phyloP scores from a whole-genome alignment of 2,113 vertebrate species.

The Semnopithecus entellus region DNA sequence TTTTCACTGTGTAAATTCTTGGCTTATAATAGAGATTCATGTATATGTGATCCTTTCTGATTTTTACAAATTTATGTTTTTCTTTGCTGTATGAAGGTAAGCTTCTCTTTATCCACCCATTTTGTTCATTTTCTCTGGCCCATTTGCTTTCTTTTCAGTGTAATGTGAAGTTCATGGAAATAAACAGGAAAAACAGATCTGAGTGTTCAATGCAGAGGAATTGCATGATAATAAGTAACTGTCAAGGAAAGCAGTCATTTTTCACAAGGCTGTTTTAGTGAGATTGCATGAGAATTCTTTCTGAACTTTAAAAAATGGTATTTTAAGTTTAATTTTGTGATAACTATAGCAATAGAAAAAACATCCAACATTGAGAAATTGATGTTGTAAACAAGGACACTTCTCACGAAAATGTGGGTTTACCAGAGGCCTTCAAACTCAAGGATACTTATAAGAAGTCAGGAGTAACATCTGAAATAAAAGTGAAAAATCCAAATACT shows the following conservation, averaged over 20 bases:
- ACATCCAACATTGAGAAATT: neutral
- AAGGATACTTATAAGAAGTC: neutral
- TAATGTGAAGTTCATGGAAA: neutral
- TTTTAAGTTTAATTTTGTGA: neutral
- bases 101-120: neutral
- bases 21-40: neutral
- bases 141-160: neutral
- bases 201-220: neutral
- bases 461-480: neutral
- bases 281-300: slow-evolving; percentile 24
- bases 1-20: neutral
- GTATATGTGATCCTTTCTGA: neutral
- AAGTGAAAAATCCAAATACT: neutral
- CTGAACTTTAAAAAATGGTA: neutral
- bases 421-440: neutral
- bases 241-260: neutral
- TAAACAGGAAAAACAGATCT: neutral
- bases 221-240: neutral
- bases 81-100: neutral
- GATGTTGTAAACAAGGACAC: neutral
- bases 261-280: neutral
- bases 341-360: neutral
- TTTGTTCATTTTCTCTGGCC: neutral
- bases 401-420: neutral
- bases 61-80: neutral